Evolutionary conservation across 2,113 vertebrate genomes (phyloP).

Genomic region (Arothron firmamentum): DNA sequence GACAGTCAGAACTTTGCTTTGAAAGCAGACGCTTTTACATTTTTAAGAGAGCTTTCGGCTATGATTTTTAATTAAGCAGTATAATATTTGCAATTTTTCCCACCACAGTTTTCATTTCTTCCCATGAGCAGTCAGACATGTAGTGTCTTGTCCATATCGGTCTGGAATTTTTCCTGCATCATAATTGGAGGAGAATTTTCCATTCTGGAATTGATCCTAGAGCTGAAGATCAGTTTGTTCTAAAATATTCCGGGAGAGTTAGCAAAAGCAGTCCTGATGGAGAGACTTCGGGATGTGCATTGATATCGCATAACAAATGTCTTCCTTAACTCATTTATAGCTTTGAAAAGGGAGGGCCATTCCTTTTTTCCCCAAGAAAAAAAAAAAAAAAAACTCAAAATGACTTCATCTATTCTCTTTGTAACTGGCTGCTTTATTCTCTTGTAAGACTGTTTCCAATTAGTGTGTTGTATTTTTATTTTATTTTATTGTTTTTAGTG

Average conservation of each 20-base stretch:
- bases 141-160: slow-evolving; percentile 6
- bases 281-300: slow-evolving; percentile 40
- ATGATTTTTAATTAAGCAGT: slow-evolving; percentile 18
- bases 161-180: slow-evolving; percentile 8
- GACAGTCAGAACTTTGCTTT: too few species aligned
- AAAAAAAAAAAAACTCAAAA: slow-evolving; percentile 36
- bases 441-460: slow-evolving; percentile 41
- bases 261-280: slow-evolving; percentile 44
- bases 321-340: slow-evolving; percentile 43
- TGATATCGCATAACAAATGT: slow-evolving; percentile 55
- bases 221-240: slow-evolving; percentile 48
- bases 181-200: slow-evolving; percentile 41
- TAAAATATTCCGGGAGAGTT: slow-evolving; percentile 51
- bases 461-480: slow-evolving; percentile 3
- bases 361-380: slow-evolving; percentile 33
- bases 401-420: slow-evolving; percentile 38
- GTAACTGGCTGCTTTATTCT: slow-evolving; percentile 24
- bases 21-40: too few species aligned
- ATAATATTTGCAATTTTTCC: slow-evolving; percentile 18
- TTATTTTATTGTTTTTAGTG: too few species aligned
- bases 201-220: slow-evolving; percentile 47
- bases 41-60: background rate
- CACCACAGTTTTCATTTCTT: slow-evolving; percentile 15
- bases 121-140: slow-evolving; percentile 21
- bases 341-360: slow-evolving; percentile 28